Evolutionary conservation across 2,113 vertebrate genomes (phyloP).

Genomic region (Podocnemis expansa): DNA sequence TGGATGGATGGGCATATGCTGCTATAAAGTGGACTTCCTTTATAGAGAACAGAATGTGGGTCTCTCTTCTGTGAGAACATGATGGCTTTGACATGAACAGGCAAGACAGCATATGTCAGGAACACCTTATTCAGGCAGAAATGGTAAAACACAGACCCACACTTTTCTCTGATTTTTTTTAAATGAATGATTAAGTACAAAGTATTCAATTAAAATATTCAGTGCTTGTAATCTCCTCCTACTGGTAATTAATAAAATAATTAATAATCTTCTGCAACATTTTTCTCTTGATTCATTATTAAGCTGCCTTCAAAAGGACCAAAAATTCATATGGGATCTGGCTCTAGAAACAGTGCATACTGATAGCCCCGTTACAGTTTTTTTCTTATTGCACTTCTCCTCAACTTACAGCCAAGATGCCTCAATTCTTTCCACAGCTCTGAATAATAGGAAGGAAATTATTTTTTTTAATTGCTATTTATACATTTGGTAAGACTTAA

Average conservation of each 20-base stretch:
- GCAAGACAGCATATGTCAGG: no score
- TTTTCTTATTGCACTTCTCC: background rate
- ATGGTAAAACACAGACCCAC: no score
- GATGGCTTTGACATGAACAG: no score
- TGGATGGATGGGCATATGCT: no score
- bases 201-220: background rate
- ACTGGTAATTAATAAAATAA: background rate
- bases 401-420: background rate
- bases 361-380: background rate
- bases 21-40: no score
- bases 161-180: background rate
- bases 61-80: no score
- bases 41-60: no score
- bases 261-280: background rate
- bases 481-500: background rate
- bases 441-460: background rate
- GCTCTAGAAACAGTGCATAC: background rate
- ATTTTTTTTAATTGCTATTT: background rate
- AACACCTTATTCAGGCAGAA: no score
- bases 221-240: background rate
- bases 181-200: background rate
- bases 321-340: background rate
- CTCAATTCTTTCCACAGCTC: background rate
- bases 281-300: background rate
- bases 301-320: background rate